These are phyloP conservation scores for Ochotona princeps DNA, from an alignment of 2,113 vertebrate species.

Conservation along the genomic window DNA sequence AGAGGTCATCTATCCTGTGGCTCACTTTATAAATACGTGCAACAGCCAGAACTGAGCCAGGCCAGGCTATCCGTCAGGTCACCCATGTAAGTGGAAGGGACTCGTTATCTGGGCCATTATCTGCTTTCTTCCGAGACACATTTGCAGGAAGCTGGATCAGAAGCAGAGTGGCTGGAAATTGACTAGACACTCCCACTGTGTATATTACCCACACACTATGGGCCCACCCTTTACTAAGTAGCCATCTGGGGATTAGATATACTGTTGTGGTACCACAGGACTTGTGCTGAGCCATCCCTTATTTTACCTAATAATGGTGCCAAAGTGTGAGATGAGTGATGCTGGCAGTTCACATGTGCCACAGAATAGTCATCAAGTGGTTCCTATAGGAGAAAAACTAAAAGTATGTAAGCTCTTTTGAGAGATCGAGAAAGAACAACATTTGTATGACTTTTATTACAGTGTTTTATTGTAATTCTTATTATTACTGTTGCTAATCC, in stretches of 20 bases:
- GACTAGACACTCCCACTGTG: too few relatives aligned
- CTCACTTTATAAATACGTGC: too few relatives aligned
- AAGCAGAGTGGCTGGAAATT: too few relatives aligned
- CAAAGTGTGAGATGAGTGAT: not conserved
- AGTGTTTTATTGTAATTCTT: not conserved
- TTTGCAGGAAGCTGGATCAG: too few relatives aligned
- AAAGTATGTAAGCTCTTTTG: not conserved
- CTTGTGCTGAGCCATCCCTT: not conserved
- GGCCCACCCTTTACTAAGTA: not conserved
- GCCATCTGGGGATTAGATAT: too few relatives aligned
- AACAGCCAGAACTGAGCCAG: too few relatives aligned
- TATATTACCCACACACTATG: not conserved
- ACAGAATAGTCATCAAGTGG: not conserved
- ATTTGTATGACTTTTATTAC: not conserved
- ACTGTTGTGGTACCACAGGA: not conserved
- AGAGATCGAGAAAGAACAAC: too few relatives aligned
- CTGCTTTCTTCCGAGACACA: too few relatives aligned
- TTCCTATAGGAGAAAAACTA: not conserved
- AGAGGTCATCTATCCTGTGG: too few relatives aligned
- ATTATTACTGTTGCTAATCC: not conserved
- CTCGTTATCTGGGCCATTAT: too few relatives aligned
- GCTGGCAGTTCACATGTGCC: not conserved
- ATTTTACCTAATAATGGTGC: not conserved
- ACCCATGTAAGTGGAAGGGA: too few relatives aligned
- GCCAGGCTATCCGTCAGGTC: too few relatives aligned